phyloP scores from a whole-genome alignment of 2,797 vertebrate genomes.

The Enteromius afrohamiltoni region DNA sequence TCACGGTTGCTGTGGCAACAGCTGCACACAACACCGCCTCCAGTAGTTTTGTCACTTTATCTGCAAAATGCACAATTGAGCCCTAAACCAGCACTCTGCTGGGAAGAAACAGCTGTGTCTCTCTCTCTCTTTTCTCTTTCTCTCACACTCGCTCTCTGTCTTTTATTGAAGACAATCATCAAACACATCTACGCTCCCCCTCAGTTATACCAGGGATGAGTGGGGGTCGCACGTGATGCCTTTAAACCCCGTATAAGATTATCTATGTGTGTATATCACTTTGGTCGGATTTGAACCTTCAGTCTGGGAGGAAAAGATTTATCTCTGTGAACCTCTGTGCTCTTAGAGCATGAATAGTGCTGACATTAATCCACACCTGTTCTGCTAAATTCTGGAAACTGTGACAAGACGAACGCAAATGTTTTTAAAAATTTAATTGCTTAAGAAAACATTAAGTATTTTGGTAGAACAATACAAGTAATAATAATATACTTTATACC shows the following conservation, averaged over 20 bases:
- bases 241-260: slow-evolving; percentile 46
- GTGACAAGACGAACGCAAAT: background rate
- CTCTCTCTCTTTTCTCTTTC: slow-evolving; percentile 35
- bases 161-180: slow-evolving; percentile 51
- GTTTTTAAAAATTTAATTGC: background rate
- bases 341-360: background rate
- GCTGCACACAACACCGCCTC: slow-evolving; percentile 96
- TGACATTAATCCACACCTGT: background rate
- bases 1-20: slow-evolving; percentile 97
- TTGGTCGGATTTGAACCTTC: slow-evolving; percentile 47
- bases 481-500: background rate
- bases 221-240: slow-evolving; percentile 69
- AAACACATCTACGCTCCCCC: slow-evolving; percentile 79
- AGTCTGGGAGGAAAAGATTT: slow-evolving; percentile 35
- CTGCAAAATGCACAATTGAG: slow-evolving; percentile 99
- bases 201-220: slow-evolving; percentile 71
- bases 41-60: slow-evolving; percentile 99
- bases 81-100: slow-evolving; percentile 91
- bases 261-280: slow-evolving; percentile 48
- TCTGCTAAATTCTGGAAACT: slow-evolving; percentile 25
- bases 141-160: slow-evolving; percentile 9
- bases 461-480: background rate
- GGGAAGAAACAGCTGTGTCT: slow-evolving; percentile 60
- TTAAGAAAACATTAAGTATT: background rate
- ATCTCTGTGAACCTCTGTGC: slow-evolving; percentile 19